phyloP scores from a whole-genome alignment of 2,113 vertebrate genomes.

The Atherinomorus stipes region DNA sequence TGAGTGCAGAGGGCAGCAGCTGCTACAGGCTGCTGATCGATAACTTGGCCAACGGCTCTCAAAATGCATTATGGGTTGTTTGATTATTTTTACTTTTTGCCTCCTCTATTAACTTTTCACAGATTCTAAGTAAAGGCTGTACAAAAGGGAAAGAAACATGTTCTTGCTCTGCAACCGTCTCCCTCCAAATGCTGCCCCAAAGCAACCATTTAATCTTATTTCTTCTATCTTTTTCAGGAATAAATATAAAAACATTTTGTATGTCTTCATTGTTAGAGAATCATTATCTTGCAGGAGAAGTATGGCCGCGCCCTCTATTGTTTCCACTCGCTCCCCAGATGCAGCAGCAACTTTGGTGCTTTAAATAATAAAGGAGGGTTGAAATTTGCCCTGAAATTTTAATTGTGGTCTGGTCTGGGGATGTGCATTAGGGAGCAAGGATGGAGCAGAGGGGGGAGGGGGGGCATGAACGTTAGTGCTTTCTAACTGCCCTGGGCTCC shows the following conservation, averaged over 20 bases:
- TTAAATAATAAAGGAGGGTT: constrained; percentile 81
- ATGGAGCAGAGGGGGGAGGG: constrained; percentile 33
- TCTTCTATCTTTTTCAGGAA: not conserved
- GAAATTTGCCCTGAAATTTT: constrained; percentile 82
- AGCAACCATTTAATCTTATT: not conserved
- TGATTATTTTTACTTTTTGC: not conserved
- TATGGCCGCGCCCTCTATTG: constrained; percentile 60
- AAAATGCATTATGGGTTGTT: not conserved
- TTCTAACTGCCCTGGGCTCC: constrained; percentile 56
- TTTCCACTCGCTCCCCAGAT: constrained; percentile 53
- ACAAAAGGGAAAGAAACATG: not conserved
- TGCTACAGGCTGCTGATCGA: not conserved
- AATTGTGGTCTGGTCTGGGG: constrained; percentile 80
- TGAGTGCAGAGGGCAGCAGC: not conserved
- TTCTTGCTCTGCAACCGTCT: not conserved
- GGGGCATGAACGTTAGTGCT: constrained; percentile 71
- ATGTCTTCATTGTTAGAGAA: not conserved
- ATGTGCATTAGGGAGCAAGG: constrained; percentile 75
- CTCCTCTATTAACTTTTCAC: not conserved
- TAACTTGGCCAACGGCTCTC: not conserved
- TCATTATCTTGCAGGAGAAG: not conserved
- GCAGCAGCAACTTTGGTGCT: constrained; percentile 47
- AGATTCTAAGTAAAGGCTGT: not conserved
- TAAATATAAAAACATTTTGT: no score
- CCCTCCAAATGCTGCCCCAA: no score